Conservation (phyloP, 2,113 vertebrate genomes). For the Marcusenius ussheri region DNA sequence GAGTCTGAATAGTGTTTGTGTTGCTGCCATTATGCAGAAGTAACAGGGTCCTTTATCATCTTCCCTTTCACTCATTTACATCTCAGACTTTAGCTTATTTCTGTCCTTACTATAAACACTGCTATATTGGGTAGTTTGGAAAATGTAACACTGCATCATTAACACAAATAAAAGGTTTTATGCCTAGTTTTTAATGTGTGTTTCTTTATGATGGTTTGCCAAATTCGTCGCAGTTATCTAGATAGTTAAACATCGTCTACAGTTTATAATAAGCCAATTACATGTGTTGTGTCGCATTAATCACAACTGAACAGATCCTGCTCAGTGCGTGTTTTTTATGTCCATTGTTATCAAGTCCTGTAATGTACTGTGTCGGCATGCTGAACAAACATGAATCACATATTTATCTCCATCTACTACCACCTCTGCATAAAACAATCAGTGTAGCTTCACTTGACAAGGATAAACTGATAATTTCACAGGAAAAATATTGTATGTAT, state of each 20-base stretch:
- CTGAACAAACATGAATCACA: neutral
- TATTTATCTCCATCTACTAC: neutral
- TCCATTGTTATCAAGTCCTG: neutral
- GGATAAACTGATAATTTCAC: neutral
- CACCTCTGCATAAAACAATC: neutral
- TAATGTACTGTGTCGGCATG: neutral
- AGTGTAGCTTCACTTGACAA: neutral
- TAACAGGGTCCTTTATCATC: conserved; percentile 1
- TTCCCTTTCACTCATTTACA: neutral
- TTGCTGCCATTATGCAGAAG: neutral
- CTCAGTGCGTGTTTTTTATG: neutral
- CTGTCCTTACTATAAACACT: neutral
- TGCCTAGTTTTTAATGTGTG: neutral
- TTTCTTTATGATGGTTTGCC: neutral
- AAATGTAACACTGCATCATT: neutral
- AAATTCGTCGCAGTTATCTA: neutral
- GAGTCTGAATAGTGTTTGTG: neutral
- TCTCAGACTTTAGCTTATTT: neutral
- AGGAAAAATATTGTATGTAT: neutral
- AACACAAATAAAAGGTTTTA: neutral
- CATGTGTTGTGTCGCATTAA: neutral
- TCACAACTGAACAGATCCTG: neutral
- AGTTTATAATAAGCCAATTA: neutral
- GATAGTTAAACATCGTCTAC: neutral
- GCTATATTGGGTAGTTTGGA: neutral